Conservation (phyloP, 2,797 vertebrate species). For the Enteromius radiatus region DNA sequence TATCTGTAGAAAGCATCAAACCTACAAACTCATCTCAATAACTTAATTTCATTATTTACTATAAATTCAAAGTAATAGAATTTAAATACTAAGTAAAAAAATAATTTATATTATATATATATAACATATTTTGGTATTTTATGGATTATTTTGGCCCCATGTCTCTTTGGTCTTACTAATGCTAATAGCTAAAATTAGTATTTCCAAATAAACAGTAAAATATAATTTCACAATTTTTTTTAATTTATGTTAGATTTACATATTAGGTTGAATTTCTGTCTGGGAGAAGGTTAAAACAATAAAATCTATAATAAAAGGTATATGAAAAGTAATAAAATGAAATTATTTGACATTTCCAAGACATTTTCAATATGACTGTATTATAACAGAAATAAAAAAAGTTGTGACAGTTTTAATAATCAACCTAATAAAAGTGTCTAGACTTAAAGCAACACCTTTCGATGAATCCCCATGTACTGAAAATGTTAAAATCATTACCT, state of each 20-base stretch:
- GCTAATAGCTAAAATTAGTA: no score
- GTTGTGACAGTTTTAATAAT: background rate
- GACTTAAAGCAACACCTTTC: background rate
- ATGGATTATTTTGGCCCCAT: background rate
- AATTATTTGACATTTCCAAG: background rate
- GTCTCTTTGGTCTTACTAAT: no score
- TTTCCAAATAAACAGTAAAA: no score
- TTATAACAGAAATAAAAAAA: background rate
- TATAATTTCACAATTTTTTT: no score
- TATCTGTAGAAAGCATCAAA: background rate
- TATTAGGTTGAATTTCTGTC: background rate
- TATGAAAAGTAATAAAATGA: background rate
- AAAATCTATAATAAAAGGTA: background rate
- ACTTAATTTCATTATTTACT: background rate
- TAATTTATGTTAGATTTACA: background rate
- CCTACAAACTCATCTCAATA: constrained; percentile 6
- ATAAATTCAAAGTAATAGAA: background rate
- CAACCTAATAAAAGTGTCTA: background rate
- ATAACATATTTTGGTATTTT: no score
- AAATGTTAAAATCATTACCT: constrained; percentile 73
- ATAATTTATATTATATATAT: no score
- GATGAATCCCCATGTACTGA: background rate
- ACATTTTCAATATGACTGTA: constrained; percentile 10
- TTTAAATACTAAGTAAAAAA: no score
- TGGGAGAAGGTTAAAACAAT: constrained; percentile 9